Evolutionary conservation across 2,888 invertebrate genomes (phyloP).

Genomic region (Ephialtes manifestator): DNA sequence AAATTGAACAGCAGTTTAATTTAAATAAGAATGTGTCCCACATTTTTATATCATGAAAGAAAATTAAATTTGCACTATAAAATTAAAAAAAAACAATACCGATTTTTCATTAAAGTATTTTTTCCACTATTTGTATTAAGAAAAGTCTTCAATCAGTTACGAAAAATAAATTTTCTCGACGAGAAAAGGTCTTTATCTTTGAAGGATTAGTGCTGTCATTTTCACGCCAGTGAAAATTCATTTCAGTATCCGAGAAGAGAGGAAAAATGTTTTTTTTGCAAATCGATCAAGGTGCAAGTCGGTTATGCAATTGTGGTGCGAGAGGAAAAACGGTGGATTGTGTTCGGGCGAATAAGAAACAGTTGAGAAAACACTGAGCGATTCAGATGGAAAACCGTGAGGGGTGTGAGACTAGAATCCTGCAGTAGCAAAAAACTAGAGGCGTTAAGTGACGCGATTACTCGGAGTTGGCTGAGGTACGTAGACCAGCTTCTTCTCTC

Average conservation of each 20-base stretch:
- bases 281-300: not conserved
- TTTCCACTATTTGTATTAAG: too few species aligned
- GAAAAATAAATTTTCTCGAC: too few species aligned
- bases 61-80: too few species aligned
- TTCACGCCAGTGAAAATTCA: not conserved
- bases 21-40: too few species aligned
- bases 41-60: too few species aligned
- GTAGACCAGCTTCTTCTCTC: not conserved
- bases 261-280: not conserved
- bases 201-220: not conserved
- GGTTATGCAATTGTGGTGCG: not conserved
- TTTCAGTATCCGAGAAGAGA: not conserved
- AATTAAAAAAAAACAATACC: too few species aligned
- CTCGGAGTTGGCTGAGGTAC: conserved; percentile 21
- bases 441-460: conserved; percentile 62
- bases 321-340: not conserved
- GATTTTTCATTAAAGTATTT: too few species aligned
- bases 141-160: too few species aligned
- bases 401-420: conserved; percentile 5
- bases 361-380: conserved; percentile 33
- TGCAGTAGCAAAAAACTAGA: conserved; percentile 33
- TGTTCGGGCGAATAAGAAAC: conserved; percentile 12
- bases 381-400: conserved; percentile 28
- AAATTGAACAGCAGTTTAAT: too few species aligned
- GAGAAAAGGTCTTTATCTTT: too few species aligned